Percentiles rank a stretch among this genome's conserved stretches.
Evolutionary conservation across 2,888 invertebrate genomes (phyloP).

Genomic region (Seira musarum): DNA sequence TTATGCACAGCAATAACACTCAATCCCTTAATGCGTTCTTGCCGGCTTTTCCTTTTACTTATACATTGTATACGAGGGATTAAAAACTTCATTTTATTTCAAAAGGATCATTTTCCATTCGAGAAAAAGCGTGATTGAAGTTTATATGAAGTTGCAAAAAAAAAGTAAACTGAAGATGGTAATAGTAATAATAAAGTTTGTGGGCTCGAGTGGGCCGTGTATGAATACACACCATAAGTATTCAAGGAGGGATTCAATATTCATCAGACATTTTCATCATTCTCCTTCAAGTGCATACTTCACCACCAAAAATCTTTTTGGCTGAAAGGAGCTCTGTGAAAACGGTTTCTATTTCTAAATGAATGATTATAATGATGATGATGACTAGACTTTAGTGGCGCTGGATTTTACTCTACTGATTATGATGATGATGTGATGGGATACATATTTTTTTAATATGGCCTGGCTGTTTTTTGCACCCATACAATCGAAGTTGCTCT

Average conservation of each 20-base stretch:
- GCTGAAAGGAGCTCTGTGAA: neutral
- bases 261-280: neutral
- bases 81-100: neutral
- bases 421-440: neutral
- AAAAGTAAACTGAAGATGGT: conserved; percentile 8
- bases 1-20: neutral
- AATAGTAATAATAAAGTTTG: neutral
- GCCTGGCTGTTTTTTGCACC: too few species aligned
- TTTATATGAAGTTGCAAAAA: conserved; percentile 13
- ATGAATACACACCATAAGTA: neutral
- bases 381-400: neutral
- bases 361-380: neutral
- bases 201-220: neutral
- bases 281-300: conserved; percentile 8
- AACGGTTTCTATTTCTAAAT: neutral
- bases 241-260: too few species aligned
- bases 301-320: neutral
- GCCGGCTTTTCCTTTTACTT: neutral
- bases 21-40: neutral
- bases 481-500: too few species aligned
- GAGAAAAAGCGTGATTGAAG: neutral
- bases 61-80: neutral
- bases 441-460: too few species aligned
- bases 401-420: neutral
- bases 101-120: conserved; percentile 1